Conservation (phyloP, 2,113 vertebrate genomes). For the Malurus alboscapulatus region DNA sequence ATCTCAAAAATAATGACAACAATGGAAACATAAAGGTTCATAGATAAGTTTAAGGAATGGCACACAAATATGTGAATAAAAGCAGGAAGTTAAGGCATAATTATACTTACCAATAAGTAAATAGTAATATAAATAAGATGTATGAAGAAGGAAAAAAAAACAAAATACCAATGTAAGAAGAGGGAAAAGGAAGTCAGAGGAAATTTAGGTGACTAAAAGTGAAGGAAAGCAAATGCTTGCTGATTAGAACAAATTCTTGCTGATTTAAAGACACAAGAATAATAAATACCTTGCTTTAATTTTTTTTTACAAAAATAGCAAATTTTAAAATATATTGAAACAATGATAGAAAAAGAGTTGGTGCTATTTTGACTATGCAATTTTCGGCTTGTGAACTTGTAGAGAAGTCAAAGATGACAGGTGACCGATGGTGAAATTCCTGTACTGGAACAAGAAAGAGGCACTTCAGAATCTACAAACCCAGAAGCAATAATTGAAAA, state of each 20-base stretch:
- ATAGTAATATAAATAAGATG: background rate
- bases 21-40: fast-evolving
- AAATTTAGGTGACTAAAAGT: background rate
- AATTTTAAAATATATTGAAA: background rate
- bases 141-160: background rate
- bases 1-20: background rate
- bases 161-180: background rate
- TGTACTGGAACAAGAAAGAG: background rate
- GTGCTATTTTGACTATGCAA: background rate
- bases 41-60: background rate
- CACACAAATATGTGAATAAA: background rate
- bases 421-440: background rate
- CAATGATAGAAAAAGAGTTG: background rate
- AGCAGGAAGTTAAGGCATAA: background rate
- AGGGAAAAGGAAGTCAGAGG: background rate
- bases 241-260: background rate
- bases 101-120: background rate
- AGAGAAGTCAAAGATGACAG: background rate
- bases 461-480: background rate
- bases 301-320: background rate
- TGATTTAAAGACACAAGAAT: background rate
- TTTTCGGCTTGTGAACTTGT: background rate
- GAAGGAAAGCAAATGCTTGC: background rate
- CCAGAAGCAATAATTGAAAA: background rate
- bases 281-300: background rate